phyloP scores from a whole-genome alignment of 2,888 invertebrate genomes.

The Platycheirus albimanus region DNA sequence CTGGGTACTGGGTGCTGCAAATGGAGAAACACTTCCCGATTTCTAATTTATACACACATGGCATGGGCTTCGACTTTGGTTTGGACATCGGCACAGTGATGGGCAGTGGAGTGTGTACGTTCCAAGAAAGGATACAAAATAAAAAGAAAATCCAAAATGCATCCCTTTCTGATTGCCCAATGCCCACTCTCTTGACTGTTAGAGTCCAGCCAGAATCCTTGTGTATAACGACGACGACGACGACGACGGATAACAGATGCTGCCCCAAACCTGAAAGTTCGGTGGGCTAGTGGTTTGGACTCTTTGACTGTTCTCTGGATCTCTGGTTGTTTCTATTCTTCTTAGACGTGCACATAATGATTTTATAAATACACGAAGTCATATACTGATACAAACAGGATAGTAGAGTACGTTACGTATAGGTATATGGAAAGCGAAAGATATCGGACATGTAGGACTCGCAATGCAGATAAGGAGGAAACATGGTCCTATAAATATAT shows the following conservation, averaged over 20 bases:
- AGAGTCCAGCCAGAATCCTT: constrained; percentile 32
- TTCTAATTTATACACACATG: constrained; percentile 67
- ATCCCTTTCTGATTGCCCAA: constrained; percentile 9
- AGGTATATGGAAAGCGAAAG: constrained; percentile 6
- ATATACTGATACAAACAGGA: constrained; percentile 20
- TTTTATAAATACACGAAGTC: constrained; percentile 65
- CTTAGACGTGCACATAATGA: constrained; percentile 73
- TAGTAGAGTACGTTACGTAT: constrained; percentile 2
- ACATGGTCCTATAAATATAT: constrained; percentile 67
- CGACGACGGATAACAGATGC: constrained; percentile 42
- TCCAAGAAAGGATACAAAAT: constrained; percentile 70
- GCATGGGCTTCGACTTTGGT: not conserved
- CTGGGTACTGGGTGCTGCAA: constrained; percentile 45
- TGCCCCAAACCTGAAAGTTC: constrained; percentile 34
- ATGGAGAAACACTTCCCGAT: constrained; percentile 65
- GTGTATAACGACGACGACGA: constrained; percentile 28
- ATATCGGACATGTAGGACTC: constrained; percentile 55
- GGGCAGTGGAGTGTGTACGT: constrained; percentile 41
- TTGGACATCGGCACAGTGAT: constrained; percentile 14
- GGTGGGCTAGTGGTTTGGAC: constrained; percentile 45
- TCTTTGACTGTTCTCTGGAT: constrained; percentile 61
- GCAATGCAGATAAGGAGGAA: constrained; percentile 67
- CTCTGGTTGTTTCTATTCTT: constrained; percentile 59
- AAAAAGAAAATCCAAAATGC: constrained; percentile 64
- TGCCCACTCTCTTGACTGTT: constrained; percentile 25